These are phyloP conservation scores for Mythimna pallens DNA, from an alignment of 2,888 invertebrate genomes.

Conservation along the genomic window DNA sequence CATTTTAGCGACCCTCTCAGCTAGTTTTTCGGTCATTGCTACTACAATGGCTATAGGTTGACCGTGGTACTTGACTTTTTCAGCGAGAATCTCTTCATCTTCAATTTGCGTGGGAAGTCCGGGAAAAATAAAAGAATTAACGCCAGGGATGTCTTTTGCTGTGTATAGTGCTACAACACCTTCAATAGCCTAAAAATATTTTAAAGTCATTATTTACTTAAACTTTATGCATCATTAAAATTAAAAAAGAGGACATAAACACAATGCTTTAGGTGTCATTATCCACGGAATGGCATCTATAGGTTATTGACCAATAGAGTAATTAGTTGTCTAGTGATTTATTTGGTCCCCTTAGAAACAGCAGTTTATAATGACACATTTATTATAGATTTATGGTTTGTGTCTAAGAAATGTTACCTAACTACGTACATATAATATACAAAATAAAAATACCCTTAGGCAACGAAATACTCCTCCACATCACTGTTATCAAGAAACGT, in stretches of 20 bases:
- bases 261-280: neutral
- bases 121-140: conserved; percentile 88
- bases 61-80: conserved; percentile 91
- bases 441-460: too few species aligned
- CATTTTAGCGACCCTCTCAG: conserved; percentile 89
- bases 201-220: neutral
- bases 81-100: conserved; percentile 89
- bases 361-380: neutral
- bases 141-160: conserved; percentile 93
- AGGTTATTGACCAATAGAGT: neutral
- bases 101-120: conserved; percentile 78
- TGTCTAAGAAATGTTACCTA: too few species aligned
- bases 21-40: conserved; percentile 89
- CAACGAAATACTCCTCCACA: neutral
- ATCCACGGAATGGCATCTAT: neutral
- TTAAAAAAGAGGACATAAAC: neutral
- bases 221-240: neutral
- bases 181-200: conserved; percentile 85
- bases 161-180: conserved; percentile 92
- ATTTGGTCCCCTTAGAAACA: neutral
- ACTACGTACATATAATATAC: too few species aligned
- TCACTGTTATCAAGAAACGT: neutral
- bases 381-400: neutral
- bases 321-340: neutral
- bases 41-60: conserved; percentile 93